These are phyloP conservation scores for Castor canadensis DNA, from an alignment of 2,113 vertebrate genomes.

Conservation along the genomic window DNA sequence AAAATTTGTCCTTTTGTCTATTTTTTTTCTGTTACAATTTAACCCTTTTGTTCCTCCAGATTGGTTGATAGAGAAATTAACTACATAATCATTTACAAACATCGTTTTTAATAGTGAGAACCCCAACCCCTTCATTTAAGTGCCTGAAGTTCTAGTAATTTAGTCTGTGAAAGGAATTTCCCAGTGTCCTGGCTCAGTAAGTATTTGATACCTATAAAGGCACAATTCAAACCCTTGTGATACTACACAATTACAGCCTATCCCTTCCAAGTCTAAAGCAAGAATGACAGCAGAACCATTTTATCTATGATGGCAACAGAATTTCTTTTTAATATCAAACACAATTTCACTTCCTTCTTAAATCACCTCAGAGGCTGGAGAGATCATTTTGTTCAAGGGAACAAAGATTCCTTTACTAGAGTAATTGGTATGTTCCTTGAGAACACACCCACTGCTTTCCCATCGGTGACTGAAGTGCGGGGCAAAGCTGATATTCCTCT, in stretches of 20 bases:
- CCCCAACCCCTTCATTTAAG: neutral
- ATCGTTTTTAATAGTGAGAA: neutral
- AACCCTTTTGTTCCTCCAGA: neutral
- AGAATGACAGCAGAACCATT: neutral
- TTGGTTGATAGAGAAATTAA: constrained; percentile 1
- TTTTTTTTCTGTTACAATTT: constrained; percentile 19
- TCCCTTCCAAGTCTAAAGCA: neutral
- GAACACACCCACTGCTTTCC: neutral
- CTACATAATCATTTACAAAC: neutral
- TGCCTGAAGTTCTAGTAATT: neutral
- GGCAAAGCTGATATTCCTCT: neutral
- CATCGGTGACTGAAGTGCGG: neutral
- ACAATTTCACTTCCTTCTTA: neutral
- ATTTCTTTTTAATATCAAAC: neutral
- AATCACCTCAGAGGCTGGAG: neutral
- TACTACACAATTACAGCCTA: neutral
- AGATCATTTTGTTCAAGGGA: constrained; percentile 28
- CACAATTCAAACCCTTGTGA: neutral
- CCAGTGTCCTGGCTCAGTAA: neutral
- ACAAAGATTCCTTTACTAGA: neutral
- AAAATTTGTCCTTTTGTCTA: neutral
- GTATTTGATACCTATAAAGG: neutral
- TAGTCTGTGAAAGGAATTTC: constrained; percentile 20
- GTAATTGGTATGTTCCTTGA: neutral
- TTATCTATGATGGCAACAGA: neutral